These are phyloP conservation scores for Babyrousa celebensis DNA, from an alignment of 2,797 vertebrate genomes.

Conservation along the genomic window DNA sequence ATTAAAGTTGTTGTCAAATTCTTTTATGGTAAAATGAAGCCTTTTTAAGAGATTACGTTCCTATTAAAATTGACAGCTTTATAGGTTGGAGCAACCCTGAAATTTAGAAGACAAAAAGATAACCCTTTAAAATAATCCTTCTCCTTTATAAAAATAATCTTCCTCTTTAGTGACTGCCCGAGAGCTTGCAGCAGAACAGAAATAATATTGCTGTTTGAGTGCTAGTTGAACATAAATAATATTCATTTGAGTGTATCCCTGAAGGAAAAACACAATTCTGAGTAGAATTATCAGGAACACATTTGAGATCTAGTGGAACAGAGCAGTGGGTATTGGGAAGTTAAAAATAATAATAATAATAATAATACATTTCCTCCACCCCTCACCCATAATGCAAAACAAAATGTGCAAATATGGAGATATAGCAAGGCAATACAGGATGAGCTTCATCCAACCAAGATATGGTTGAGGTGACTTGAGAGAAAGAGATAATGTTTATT, in stretches of 20 bases:
- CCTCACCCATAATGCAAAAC: neutral
- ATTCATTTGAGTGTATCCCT: neutral
- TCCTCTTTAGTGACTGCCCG: neutral
- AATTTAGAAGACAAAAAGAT: neutral
- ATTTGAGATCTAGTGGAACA: neutral
- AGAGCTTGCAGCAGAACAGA: neutral
- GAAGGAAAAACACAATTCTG: neutral
- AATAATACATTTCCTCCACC: neutral
- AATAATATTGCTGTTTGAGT: neutral
- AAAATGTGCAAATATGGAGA: neutral
- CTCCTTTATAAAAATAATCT: neutral
- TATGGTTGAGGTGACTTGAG: neutral
- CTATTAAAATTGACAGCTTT: neutral
- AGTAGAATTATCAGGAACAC: neutral
- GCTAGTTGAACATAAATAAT: neutral
- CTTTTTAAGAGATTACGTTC: conserved; percentile 47
- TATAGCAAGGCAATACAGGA: neutral
- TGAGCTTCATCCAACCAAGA: neutral
- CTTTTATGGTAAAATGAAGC: neutral
- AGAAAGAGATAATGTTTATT: neutral
- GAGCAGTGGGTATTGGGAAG: neutral
- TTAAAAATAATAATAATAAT: neutral
- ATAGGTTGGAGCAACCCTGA: neutral
- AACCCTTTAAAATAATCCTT: neutral
- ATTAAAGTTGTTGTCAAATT: conserved; percentile 61